phyloP scores from a whole-genome alignment of 2,113 vertebrate species.

The Alligator mississippiensis region DNA sequence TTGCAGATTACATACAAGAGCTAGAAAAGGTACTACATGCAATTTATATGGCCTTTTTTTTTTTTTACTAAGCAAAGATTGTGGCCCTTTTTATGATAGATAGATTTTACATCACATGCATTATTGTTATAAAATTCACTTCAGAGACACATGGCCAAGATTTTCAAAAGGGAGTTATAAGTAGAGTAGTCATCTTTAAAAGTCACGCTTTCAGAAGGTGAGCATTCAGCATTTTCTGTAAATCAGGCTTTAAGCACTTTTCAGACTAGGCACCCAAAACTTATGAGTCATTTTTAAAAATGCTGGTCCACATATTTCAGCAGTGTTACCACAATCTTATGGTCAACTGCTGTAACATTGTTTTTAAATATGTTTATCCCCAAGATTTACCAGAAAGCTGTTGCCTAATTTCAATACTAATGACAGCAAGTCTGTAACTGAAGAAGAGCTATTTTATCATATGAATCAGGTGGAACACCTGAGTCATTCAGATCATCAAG shows the following conservation, averaged over 20 bases:
- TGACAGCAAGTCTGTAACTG: constrained; percentile 11
- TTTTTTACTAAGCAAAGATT: not conserved
- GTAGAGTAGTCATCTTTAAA: not conserved
- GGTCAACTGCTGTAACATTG: not conserved
- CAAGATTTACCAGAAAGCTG: constrained; percentile 11
- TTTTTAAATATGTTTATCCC: not conserved
- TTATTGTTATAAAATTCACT: not conserved
- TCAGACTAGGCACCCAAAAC: not conserved
- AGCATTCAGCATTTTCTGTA: not conserved
- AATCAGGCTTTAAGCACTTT: not conserved
- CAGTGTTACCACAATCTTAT: not conserved
- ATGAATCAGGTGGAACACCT: constrained; percentile 37
- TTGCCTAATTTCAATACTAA: not conserved
- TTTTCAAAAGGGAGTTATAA: not conserved
- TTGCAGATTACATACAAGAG: not conserved
- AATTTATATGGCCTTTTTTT: not conserved
- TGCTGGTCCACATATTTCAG: not conserved
- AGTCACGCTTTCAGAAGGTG: not conserved
- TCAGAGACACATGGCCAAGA: not conserved
- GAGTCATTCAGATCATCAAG: constrained; percentile 26
- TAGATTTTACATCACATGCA: not conserved
- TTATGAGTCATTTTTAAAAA: not conserved
- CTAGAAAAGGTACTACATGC: not conserved
- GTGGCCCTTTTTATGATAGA: not conserved
- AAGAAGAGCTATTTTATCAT: constrained; percentile 6